Base-by-base conservation (phyloP, 2,888 invertebrate species). In the Drosophila yooni region DNA sequence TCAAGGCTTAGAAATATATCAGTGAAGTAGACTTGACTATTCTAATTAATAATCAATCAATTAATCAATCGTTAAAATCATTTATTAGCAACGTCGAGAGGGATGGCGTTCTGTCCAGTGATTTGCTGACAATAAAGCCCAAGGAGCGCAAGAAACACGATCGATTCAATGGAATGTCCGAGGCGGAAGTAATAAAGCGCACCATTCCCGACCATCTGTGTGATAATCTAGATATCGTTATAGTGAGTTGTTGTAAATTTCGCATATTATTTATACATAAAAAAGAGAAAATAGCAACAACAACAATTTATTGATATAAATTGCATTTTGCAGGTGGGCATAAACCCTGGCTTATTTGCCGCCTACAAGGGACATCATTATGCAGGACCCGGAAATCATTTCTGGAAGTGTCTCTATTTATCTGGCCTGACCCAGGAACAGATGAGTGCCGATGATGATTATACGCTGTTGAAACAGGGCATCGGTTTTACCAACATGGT, bases 401-500 rank as follows among this genome's bases (percentile, higher is more conserved):
- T 99, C 94, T 99, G 99, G 99, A 99, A 99, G 94, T 99, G 99
- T 93, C 94, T 99, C 76, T 98, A 97, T 94, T 94, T 99, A 82
- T 98, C 98, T 56, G 99, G 99, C 10, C 95, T 99, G 68, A 99
- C 98, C 21, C 95, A 98, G 70, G 98, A 98, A 92, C 98, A 98
- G 92, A 96, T 99, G 96, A 98, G 97, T 89, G 98, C 99, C 3
- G 98, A 98, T 91, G 99, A 99, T 93, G 99, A 99, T 94, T 97
- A 96, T 92, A 98, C 98, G 94, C 94, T 99, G 70, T 94, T 98
- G 62, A 97, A 98, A 93, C 97, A 97, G 93, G 99, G 99, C 73
- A 99, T 99, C 91, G 99, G 99, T 6, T 99, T 99, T 94, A 99
- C 99, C 86, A 99, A 99, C 94, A 99, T 99, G 96, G 99, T 99